A percentile compares a stretch with the other conserved stretches of the same genome.
These are phyloP conservation scores for Calliphora vicina DNA, from an alignment of 1,140 invertebrate genomes.

Conservation along the genomic window DNA sequence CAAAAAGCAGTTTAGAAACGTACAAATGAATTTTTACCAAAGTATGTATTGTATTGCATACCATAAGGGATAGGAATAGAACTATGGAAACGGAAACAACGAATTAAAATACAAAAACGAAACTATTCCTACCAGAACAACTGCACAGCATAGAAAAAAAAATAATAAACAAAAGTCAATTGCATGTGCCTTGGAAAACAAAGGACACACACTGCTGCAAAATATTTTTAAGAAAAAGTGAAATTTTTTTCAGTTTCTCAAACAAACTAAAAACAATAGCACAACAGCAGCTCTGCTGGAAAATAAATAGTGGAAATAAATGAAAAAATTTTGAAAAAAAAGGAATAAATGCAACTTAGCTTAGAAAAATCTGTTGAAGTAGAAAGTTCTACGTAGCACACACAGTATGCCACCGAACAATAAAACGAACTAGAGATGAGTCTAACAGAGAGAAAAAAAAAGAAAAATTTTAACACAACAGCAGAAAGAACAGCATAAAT, in stretches of 20 bases:
- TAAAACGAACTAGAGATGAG: too few species aligned
- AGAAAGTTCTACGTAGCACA: neutral
- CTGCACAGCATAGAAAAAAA: neutral
- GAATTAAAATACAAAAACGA: too few species aligned
- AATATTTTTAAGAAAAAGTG: neutral
- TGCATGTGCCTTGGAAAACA: slow-evolving; percentile 18
- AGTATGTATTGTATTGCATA: too few species aligned
- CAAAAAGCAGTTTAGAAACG: neutral
- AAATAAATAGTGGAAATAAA: slow-evolving; percentile 17
- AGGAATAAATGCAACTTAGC: neutral
- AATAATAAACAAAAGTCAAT: slow-evolving; percentile 32
- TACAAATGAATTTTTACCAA: too few species aligned
- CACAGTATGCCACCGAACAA: too few species aligned
- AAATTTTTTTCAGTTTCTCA: neutral
- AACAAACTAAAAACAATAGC: neutral
- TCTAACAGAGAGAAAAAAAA: neutral
- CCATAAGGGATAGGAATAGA: too few species aligned
- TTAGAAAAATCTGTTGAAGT: neutral
- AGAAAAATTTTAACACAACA: neutral
- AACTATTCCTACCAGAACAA: neutral
- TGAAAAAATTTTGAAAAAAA: neutral
- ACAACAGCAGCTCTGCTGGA: neutral
- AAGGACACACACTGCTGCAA: neutral
- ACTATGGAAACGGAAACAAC: too few species aligned
- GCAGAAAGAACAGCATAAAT: neutral